Percentiles rank a stretch among this genome's conserved stretches.
Conservation (phyloP, 2,113 vertebrate species). For the Trachemys scripta region DNA sequence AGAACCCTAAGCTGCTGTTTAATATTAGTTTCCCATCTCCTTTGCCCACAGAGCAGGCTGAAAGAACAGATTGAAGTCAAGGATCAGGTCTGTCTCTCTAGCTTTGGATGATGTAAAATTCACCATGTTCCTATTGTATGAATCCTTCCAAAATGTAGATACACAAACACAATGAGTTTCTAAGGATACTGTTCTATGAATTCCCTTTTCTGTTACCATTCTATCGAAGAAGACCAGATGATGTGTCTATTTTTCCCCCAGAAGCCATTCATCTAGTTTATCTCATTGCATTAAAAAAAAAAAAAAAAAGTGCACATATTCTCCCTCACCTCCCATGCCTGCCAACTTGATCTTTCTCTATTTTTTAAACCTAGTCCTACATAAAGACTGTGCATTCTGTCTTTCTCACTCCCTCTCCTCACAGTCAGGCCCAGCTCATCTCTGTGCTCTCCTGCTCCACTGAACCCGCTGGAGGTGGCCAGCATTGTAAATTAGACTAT, state of each 20-base stretch:
- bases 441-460: background rate
- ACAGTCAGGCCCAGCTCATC: background rate
- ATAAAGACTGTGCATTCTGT: background rate
- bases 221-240: background rate
- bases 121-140: background rate
- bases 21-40: background rate
- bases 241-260: background rate
- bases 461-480: background rate
- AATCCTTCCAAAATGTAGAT: background rate
- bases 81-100: background rate
- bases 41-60: background rate
- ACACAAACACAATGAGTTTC: background rate
- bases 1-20: background rate
- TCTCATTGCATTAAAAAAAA: background rate
- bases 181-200: background rate
- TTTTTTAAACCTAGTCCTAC: background rate
- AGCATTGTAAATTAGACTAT: background rate
- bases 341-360: background rate
- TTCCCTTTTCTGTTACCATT: background rate
- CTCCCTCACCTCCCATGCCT: background rate
- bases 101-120: background rate
- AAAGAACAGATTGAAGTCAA: background rate
- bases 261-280: background rate
- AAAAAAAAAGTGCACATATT: background rate
- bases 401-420: background rate